phyloP scores from a whole-genome alignment of 2,888 invertebrate genomes.

The Netelia virgata region DNA sequence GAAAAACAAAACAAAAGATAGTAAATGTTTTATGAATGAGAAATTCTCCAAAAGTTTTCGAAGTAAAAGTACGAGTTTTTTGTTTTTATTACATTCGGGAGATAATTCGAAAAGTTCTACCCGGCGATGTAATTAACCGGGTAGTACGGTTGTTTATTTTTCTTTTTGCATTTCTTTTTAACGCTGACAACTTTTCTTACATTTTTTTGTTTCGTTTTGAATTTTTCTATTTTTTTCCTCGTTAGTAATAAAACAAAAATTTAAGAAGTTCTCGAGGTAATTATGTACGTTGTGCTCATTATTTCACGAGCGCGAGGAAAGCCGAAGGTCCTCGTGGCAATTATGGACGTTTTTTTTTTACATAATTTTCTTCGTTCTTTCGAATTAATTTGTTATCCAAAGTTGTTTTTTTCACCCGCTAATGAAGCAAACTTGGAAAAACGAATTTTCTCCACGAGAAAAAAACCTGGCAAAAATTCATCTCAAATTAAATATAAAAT shows the following conservation, averaged over 20 bases:
- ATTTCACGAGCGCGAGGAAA: background rate
- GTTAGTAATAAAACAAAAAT: background rate
- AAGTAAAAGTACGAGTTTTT: constrained; percentile 1
- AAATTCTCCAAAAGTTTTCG: constrained; percentile 19
- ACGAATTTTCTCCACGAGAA: background rate
- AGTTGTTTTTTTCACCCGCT: background rate
- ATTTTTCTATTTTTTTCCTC: background rate
- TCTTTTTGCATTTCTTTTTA: no score
- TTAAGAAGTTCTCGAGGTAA: constrained; percentile 1
- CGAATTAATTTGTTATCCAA: background rate
- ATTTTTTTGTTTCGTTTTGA: background rate
- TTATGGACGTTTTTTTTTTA: background rate
- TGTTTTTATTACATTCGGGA: background rate
- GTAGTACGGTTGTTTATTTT: no score
- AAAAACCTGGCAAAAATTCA: background rate
- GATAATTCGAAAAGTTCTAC: background rate
- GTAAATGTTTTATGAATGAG: background rate
- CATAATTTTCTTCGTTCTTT: background rate
- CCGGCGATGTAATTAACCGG: background rate
- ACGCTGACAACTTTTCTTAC: no score
- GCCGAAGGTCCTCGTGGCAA: background rate
- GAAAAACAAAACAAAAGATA: background rate
- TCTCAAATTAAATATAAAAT: no score
- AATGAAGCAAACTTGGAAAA: background rate
- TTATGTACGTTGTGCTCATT: constrained; percentile 5